Evolutionary conservation across 2,797 vertebrate genomes (phyloP).

Genomic region (Catamblyrhynchus diadema): DNA sequence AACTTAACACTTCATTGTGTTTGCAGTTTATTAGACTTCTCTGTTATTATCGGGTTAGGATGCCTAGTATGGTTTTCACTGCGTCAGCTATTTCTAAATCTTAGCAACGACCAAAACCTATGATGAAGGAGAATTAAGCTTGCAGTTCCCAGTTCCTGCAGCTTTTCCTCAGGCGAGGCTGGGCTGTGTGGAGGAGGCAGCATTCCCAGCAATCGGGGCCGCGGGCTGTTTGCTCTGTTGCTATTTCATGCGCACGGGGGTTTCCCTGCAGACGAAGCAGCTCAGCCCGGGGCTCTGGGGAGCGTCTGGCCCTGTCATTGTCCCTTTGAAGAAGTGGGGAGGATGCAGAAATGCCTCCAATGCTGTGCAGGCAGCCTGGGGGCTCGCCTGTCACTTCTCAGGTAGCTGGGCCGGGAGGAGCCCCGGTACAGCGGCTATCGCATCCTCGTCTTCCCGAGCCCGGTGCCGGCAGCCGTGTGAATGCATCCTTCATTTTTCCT

Average conservation of each 20-base stretch:
- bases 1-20: background rate
- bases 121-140: background rate
- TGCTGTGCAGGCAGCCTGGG: background rate
- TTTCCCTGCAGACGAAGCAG: background rate
- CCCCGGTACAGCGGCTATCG: fast-evolving
- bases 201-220: background rate
- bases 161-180: background rate
- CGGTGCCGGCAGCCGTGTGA: fast-evolving
- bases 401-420: background rate
- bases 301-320: background rate
- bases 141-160: background rate
- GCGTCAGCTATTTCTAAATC: background rate
- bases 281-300: background rate
- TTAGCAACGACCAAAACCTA: fast-evolving
- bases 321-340: background rate
- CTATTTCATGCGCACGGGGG: fast-evolving
- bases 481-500: fast-evolving
- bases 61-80: background rate
- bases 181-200: background rate
- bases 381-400: fast-evolving
- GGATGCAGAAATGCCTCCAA: background rate
- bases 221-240: background rate
- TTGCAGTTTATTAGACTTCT: background rate
- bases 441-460: fast-evolving
- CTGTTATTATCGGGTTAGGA: background rate